Evolutionary conservation across 1,140 invertebrate species (phyloP).

Genomic region (Drosophila parabipectinata): DNA sequence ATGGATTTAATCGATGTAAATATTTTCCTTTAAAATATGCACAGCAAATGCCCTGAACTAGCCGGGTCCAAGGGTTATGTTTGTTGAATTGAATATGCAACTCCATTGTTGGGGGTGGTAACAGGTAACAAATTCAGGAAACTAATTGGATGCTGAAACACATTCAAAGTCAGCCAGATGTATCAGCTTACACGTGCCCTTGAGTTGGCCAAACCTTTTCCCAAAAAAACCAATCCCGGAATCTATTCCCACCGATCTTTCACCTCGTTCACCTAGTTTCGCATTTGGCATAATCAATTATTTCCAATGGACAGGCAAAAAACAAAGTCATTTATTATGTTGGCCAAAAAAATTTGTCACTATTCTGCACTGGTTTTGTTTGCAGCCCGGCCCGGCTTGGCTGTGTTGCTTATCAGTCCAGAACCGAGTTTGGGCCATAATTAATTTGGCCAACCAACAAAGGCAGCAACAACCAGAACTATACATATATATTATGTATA

Average conservation of each 20-base stretch:
- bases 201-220: not conserved
- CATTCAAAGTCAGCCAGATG: not conserved
- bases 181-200: not conserved
- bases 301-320: conserved; percentile 38
- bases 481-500: conserved; percentile 15
- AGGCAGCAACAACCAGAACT: conserved; percentile 21
- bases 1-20: conserved; percentile 41
- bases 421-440: conserved; percentile 65
- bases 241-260: conserved; percentile 15
- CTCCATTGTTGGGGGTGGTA: not conserved
- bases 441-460: conserved; percentile 72
- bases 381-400: not conserved
- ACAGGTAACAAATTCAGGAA: not conserved
- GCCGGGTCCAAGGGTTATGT: not conserved
- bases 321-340: conserved; percentile 79
- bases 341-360: conserved; percentile 73
- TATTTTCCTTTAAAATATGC: conserved; percentile 26
- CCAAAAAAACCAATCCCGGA: not conserved
- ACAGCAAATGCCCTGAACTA: not conserved
- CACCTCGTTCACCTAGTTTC: conserved; percentile 31
- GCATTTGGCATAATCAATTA: conserved; percentile 61
- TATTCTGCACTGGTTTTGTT: conserved; percentile 69
- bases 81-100: conserved; percentile 8
- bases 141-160: not conserved
- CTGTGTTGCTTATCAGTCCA: conserved; percentile 61